These are phyloP conservation scores for Hephaestus fuliginosus DNA, from an alignment of 2,797 vertebrate species.

Conservation along the genomic window DNA sequence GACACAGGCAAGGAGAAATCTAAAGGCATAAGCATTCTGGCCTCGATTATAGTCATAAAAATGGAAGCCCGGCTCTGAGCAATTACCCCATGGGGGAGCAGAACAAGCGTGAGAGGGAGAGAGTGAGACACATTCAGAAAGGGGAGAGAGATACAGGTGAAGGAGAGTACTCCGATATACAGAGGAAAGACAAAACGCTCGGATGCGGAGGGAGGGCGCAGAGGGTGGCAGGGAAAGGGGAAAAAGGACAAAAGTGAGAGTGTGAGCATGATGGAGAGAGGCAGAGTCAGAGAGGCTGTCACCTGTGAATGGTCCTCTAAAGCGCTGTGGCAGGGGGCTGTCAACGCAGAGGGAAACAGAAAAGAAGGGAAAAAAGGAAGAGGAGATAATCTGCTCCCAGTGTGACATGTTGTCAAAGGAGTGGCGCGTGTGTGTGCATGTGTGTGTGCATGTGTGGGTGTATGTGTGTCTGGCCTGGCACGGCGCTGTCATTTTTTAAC, in stretches of 20 bases:
- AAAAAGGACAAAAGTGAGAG: constrained; percentile 61
- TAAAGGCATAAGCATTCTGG: constrained; percentile 78
- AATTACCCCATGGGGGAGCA: constrained; percentile 76
- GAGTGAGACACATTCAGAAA: constrained; percentile 56
- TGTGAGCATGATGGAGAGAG: constrained; percentile 62
- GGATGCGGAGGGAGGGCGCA: constrained; percentile 13
- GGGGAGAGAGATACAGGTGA: constrained; percentile 73
- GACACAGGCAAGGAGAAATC: constrained; percentile 80
- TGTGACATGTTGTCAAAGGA: constrained; percentile 72
- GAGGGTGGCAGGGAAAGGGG: constrained; percentile 43
- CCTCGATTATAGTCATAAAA: constrained; percentile 84
- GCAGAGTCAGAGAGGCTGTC: constrained; percentile 64
- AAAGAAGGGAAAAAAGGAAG: constrained; percentile 51
- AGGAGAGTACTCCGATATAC: constrained; percentile 70
- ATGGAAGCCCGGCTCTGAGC: constrained; percentile 77
- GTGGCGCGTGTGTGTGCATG: background rate
- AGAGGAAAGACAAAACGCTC: constrained; percentile 61
- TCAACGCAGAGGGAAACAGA: constrained; percentile 63
- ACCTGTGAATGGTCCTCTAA: constrained; percentile 68
- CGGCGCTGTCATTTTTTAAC: constrained; percentile 64
- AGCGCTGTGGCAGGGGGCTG: constrained; percentile 64
- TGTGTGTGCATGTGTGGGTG: too few relatives aligned
- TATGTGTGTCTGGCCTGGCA: constrained; percentile 21
- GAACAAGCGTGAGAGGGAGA: constrained; percentile 50
- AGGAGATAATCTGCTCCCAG: constrained; percentile 69